phyloP scores from a whole-genome alignment of 2,888 invertebrate species.

The Strigamia maritima region DNA sequence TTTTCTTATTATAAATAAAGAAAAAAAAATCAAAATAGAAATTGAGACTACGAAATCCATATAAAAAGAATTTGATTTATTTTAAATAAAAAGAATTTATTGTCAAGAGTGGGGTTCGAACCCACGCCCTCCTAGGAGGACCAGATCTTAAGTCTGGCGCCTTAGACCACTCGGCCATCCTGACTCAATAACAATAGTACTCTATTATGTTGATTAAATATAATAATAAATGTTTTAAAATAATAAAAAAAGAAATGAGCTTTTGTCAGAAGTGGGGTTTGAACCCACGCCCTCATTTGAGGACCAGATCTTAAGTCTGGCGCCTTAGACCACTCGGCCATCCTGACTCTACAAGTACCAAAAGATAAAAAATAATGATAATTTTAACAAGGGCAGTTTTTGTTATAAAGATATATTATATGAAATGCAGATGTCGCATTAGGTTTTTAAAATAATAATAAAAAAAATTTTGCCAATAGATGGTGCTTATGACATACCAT shows the following conservation, averaged over 20 bases:
- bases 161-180: too few relatives aligned
- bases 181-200: too few relatives aligned
- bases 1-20: too few relatives aligned
- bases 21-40: too few relatives aligned
- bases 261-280: conserved; percentile 33
- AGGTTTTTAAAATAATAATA: neutral
- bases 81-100: too few relatives aligned
- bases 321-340: conserved; percentile 30
- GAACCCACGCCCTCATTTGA: conserved; percentile 29
- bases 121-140: neutral
- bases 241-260: too few relatives aligned
- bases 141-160: neutral
- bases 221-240: neutral
- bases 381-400: too few relatives aligned
- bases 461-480: neutral
- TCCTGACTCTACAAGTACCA: neutral
- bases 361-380: neutral
- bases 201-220: too few relatives aligned
- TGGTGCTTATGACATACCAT: neutral
- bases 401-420: too few relatives aligned
- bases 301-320: conserved; percentile 29
- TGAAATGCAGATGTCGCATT: neutral
- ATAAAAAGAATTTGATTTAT: too few relatives aligned
- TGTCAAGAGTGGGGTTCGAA: conserved; percentile 4
- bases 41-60: too few relatives aligned